A percentile compares a stretch with the other conserved stretches of the same genome.
phyloP scores from a whole-genome alignment of 2,888 invertebrate genomes.

The Synanthedon vespiformis region DNA sequence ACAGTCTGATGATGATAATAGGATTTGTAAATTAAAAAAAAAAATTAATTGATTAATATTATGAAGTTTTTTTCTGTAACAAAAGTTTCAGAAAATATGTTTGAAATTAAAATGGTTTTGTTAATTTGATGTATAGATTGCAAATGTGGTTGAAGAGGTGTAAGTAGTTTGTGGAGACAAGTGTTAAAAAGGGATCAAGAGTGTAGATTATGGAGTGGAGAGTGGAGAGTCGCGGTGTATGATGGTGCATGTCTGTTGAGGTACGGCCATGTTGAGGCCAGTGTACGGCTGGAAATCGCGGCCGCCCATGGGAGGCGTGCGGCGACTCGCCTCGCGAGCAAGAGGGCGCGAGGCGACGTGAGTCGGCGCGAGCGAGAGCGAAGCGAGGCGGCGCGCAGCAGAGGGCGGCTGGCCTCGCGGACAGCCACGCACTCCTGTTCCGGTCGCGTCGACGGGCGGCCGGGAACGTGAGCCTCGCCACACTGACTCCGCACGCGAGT shows the following conservation, averaged over 20 bases:
- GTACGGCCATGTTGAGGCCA: conserved; percentile 63
- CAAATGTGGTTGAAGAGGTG: too few relatives aligned
- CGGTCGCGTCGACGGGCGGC: conserved; percentile 69
- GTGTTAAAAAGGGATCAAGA: too few relatives aligned
- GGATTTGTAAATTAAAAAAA: too few relatives aligned
- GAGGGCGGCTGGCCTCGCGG: conserved; percentile 66
- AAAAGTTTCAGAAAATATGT: too few relatives aligned
- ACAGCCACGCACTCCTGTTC: conserved; percentile 66
- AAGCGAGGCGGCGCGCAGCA: conserved; percentile 71
- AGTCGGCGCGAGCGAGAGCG: conserved; percentile 40
- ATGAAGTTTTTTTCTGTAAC: too few relatives aligned
- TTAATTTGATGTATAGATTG: too few relatives aligned
- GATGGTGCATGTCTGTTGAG: conserved; percentile 30
- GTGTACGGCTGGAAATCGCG: conserved; percentile 62
- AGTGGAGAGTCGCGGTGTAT: conserved; percentile 7
- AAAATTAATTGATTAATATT: too few relatives aligned
- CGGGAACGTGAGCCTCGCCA: conserved; percentile 63
- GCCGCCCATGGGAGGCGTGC: conserved; percentile 69
- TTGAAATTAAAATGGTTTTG: too few relatives aligned
- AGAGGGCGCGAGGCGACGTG: conserved; percentile 30
- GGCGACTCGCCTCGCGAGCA: conserved; percentile 40
- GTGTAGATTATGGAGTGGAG: background rate
- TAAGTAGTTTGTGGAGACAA: too few relatives aligned
- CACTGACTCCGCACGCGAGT: conserved; percentile 51
- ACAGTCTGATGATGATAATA: too few relatives aligned